Evolutionary conservation across 2,113 vertebrate species (phyloP).

Genomic region (Mormoops blainvillei): DNA sequence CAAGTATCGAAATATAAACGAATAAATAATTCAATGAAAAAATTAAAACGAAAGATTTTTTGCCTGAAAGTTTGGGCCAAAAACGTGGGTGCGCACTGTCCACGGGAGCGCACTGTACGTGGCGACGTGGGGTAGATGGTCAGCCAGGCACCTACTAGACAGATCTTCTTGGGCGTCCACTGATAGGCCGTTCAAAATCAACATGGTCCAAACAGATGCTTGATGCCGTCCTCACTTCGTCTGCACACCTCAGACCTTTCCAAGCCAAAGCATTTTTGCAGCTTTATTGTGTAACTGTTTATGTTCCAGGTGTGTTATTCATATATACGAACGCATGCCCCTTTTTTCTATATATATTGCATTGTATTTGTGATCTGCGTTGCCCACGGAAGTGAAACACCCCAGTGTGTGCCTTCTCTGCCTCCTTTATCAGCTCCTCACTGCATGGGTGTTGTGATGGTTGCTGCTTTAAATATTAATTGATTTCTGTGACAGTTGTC

Average conservation of each 20-base stretch:
- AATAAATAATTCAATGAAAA: too few species aligned
- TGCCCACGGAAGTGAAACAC: background rate
- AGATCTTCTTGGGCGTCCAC: background rate
- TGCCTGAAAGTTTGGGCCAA: too few species aligned
- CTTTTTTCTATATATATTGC: background rate
- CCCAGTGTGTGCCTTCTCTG: background rate
- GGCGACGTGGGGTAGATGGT: background rate
- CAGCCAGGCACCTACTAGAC: background rate
- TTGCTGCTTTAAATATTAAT: background rate
- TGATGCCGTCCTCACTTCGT: background rate
- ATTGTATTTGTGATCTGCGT: background rate
- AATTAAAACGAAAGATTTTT: too few species aligned
- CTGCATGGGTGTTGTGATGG: background rate
- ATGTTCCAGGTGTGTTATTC: background rate
- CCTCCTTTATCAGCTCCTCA: background rate
- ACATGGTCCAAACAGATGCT: background rate
- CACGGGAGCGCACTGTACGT: too few species aligned
- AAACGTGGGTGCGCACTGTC: too few species aligned
- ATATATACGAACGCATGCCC: background rate
- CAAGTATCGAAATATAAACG: too few species aligned
- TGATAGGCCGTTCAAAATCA: background rate
- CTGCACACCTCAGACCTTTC: background rate
- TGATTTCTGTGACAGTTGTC: background rate
- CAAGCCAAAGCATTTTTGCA: background rate
- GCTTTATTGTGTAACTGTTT: slow-evolving; percentile 22